Conservation (phyloP, 2,797 vertebrate species). For the Martes flavigula region DNA sequence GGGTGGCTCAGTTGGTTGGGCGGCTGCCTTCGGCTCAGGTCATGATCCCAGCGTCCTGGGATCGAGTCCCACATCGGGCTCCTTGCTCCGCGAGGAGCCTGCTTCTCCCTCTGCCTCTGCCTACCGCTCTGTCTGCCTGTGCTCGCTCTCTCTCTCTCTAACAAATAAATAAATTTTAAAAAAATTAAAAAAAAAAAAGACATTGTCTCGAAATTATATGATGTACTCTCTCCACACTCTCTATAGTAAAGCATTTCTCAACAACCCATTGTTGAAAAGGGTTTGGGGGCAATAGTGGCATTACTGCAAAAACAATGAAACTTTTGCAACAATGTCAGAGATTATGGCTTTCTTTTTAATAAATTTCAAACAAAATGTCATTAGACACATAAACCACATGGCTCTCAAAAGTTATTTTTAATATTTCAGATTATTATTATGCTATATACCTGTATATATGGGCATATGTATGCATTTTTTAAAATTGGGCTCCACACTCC, state of each 20-base stretch:
- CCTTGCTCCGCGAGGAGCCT: too few species aligned
- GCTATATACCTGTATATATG: not conserved
- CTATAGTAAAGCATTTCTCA: not conserved
- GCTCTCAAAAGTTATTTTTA: conserved; percentile 13
- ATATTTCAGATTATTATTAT: not conserved
- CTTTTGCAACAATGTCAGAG: not conserved
- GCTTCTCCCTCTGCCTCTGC: too few species aligned
- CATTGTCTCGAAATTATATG: not conserved
- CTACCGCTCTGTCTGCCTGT: too few species aligned
- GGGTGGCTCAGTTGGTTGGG: too few species aligned
- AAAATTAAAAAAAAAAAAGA: too few species aligned
- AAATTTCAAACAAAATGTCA: conserved; percentile 13
- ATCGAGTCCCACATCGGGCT: too few species aligned
- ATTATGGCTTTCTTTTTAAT: conserved; percentile 8
- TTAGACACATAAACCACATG: not conserved
- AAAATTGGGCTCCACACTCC: not conserved
- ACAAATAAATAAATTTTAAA: too few species aligned
- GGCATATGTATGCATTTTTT: not conserved
- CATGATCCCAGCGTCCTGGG: too few species aligned
- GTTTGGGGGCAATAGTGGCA: not conserved
- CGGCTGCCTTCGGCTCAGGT: too few species aligned
- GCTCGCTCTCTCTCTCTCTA: too few species aligned
- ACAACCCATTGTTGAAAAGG: not conserved
- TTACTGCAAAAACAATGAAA: not conserved
- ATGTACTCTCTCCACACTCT: not conserved